Percentiles rank a stretch among this genome's conserved stretches.
Evolutionary conservation across 2,888 invertebrate genomes (phyloP).

Genomic region (Phalera bucephala): DNA sequence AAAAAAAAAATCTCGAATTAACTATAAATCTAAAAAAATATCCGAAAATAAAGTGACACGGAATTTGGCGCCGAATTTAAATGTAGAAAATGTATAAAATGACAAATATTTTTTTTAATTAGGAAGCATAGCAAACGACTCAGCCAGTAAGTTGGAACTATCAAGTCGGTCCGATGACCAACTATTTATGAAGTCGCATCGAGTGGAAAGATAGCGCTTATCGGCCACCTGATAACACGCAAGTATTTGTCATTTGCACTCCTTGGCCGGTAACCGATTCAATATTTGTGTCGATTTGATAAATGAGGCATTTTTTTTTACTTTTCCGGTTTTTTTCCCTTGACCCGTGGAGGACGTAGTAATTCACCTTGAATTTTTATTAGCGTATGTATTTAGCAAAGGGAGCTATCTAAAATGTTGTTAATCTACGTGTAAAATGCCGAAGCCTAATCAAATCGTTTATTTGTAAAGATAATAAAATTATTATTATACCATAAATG

Average conservation of each 20-base stretch:
- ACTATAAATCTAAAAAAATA: too few relatives aligned
- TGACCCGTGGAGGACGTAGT: slow-evolving; percentile 24
- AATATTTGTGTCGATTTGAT: slow-evolving; percentile 37
- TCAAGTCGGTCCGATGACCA: slow-evolving; percentile 43
- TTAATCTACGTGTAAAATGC: too few relatives aligned
- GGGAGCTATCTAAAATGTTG: too few relatives aligned
- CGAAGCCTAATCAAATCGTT: too few relatives aligned
- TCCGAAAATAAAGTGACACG: too few relatives aligned
- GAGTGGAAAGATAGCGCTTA: slow-evolving; percentile 60
- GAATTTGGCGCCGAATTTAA: slow-evolving; percentile 3
- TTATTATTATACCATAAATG: too few relatives aligned
- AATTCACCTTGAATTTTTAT: neutral
- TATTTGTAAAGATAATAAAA: too few relatives aligned
- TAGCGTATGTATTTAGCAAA: too few relatives aligned
- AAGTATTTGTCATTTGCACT: slow-evolving; percentile 66
- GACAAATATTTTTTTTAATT: too few relatives aligned
- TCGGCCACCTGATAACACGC: slow-evolving; percentile 66
- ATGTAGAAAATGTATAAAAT: too few relatives aligned
- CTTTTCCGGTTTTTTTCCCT: slow-evolving; percentile 27
- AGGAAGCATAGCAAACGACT: too few relatives aligned
- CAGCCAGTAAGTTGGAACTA: slow-evolving; percentile 42
- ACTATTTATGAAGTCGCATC: slow-evolving; percentile 58
- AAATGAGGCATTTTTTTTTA: slow-evolving; percentile 20
- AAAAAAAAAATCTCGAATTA: slow-evolving; percentile 1
- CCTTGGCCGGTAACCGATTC: slow-evolving; percentile 40